Conservation (phyloP, 2,888 invertebrate species). For the Diarsia brunnea region DNA sequence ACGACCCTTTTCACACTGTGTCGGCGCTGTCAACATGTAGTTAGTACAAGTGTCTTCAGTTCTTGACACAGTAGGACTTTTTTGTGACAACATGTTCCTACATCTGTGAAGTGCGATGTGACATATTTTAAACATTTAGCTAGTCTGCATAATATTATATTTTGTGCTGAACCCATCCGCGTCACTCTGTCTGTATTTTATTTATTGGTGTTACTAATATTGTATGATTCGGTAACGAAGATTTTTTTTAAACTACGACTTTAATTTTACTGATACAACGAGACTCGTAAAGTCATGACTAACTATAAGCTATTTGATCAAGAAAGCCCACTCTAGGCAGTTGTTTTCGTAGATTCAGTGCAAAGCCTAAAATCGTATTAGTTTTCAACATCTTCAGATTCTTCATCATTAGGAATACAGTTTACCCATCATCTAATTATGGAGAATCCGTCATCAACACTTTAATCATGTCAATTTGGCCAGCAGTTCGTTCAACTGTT, state of each 20-base stretch:
- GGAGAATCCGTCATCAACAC: background rate
- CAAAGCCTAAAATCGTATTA: background rate
- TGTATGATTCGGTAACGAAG: background rate
- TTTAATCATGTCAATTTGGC: constrained; percentile 13
- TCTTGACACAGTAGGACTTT: constrained; percentile 32
- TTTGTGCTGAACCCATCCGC: background rate
- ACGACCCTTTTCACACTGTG: constrained; percentile 40
- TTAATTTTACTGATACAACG: background rate
- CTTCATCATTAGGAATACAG: background rate
- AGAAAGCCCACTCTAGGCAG: background rate
- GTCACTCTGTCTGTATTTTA: background rate
- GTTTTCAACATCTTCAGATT: background rate
- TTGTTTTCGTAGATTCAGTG: background rate
- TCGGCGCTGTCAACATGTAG: constrained; percentile 43
- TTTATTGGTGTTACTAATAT: background rate
- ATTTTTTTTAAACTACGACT: background rate
- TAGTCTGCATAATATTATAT: background rate
- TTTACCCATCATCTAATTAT: no score
- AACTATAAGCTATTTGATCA: background rate
- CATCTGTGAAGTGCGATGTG: constrained; percentile 19
- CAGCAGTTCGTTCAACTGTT: constrained; percentile 54
- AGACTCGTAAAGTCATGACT: background rate
- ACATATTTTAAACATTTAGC: constrained; percentile 21
- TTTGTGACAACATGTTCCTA: constrained; percentile 26
- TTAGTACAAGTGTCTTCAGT: constrained; percentile 9